Evolutionary conservation across 2,113 vertebrate genomes (phyloP).

Genomic region (Tapirus terrestris): DNA sequence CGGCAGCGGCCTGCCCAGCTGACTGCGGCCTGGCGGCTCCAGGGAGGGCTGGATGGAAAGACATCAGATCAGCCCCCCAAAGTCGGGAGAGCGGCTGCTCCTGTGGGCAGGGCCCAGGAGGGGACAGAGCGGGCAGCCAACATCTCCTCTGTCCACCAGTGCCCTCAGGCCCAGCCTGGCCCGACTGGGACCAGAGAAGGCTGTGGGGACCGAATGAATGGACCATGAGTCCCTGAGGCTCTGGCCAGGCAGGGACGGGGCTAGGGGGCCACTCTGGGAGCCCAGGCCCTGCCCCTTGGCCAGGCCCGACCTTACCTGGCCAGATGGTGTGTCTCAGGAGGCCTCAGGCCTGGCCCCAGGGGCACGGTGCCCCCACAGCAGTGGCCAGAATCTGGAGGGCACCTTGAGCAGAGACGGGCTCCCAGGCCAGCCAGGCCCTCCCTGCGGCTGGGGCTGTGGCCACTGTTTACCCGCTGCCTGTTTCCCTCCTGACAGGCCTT

Average conservation of each 20-base stretch:
- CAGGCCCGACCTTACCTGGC: slow-evolving; percentile 33
- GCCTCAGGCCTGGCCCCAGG: neutral
- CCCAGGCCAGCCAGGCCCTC: neutral
- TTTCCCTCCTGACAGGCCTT: slow-evolving; percentile 68
- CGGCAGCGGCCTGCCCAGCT: neutral
- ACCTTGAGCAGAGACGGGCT: neutral
- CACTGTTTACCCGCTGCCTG: slow-evolving; percentile 57
- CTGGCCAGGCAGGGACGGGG: neutral
- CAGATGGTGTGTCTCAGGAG: neutral
- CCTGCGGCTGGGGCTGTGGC: neutral
- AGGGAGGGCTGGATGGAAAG: neutral
- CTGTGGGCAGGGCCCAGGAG: neutral
- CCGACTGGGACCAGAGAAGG: neutral
- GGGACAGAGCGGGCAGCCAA: accelerated
- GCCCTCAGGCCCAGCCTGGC: neutral
- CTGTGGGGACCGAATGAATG: neutral
- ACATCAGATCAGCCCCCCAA: neutral
- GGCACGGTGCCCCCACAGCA: accelerated
- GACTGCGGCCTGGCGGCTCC: neutral
- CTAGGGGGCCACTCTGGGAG: neutral
- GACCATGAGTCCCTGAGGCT: neutral
- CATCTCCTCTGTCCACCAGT: neutral
- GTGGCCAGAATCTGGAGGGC: neutral
- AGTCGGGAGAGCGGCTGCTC: neutral
- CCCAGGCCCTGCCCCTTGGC: neutral